Conservation (phyloP, 2,888 invertebrate species). For the Metallyticus violacea region DNA sequence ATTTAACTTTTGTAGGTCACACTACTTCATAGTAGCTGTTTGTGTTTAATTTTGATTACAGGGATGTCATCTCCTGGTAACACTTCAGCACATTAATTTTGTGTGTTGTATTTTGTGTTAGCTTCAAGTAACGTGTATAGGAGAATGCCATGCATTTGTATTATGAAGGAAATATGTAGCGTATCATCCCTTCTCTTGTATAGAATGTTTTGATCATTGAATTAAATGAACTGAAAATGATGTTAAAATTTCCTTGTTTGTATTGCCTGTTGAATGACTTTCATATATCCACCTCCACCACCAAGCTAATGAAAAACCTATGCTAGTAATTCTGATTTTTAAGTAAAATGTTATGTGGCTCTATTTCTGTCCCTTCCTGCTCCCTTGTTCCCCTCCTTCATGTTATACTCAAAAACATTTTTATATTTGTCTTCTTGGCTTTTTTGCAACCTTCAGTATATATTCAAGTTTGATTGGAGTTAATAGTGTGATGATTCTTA, state of each 20-base stretch:
- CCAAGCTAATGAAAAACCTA: slow-evolving; percentile 3
- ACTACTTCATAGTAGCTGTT: slow-evolving; percentile 29
- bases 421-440: slow-evolving; percentile 32
- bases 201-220: slow-evolving; percentile 31
- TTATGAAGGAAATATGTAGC: slow-evolving; percentile 27
- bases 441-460: slow-evolving; percentile 31
- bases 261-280: slow-evolving; percentile 16
- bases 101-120: slow-evolving; percentile 33
- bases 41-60: slow-evolving; percentile 26
- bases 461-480: slow-evolving; percentile 29
- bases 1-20: slow-evolving; percentile 31
- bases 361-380: neutral
- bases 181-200: slow-evolving; percentile 30
- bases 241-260: slow-evolving; percentile 20
- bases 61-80: slow-evolving; percentile 23
- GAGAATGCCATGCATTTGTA: slow-evolving; percentile 32
- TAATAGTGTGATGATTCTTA: slow-evolving; percentile 29
- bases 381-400: neutral
- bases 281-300: slow-evolving; percentile 20
- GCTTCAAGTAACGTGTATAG: slow-evolving; percentile 32
- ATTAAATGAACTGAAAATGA: slow-evolving; percentile 21
- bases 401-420: slow-evolving; percentile 21
- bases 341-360: slow-evolving; percentile 10
- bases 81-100: slow-evolving; percentile 26
- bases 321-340: neutral